A percentile compares a stretch with the other conserved stretches of the same genome.
phyloP scores from a whole-genome alignment of 2,888 invertebrate genomes.

The Drosophila helvetica region DNA sequence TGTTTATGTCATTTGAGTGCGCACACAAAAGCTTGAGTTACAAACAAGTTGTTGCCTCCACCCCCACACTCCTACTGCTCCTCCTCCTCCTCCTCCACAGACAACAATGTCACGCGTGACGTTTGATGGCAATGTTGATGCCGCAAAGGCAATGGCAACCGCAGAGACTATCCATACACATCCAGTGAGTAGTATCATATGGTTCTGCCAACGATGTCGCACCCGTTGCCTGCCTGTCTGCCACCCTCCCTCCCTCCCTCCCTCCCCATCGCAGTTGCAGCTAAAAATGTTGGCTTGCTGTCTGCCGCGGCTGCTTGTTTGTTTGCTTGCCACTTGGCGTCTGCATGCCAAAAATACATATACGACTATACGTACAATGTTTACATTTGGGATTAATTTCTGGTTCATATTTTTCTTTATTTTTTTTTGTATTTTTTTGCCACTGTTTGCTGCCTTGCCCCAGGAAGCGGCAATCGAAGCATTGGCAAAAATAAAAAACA shows the following conservation, averaged over 20 bases:
- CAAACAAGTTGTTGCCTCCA: conserved; percentile 36
- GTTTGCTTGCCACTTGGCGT: conserved; percentile 44
- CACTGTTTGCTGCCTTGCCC: not conserved
- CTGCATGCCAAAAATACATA: conserved; percentile 34
- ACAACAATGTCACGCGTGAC: conserved; percentile 11
- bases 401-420: conserved; percentile 16
- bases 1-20: conserved; percentile 63
- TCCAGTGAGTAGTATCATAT: conserved; percentile 12
- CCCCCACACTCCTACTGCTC: conserved; percentile 8
- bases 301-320: conserved; percentile 10
- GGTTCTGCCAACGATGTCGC: not conserved
- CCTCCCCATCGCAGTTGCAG: not conserved
- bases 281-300: not conserved
- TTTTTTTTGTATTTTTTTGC: conserved; percentile 1
- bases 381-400: conserved; percentile 38
- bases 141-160: conserved; percentile 23
- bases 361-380: conserved; percentile 9
- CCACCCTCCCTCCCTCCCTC: no score
- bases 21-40: conserved; percentile 54
- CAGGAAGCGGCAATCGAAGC: not conserved
- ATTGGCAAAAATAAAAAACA: not conserved
- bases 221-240: not conserved
- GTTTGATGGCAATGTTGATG: conserved; percentile 29
- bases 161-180: conserved; percentile 20
- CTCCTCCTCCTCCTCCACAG: no score